These are phyloP conservation scores for Piprites chloris DNA, from an alignment of 2,113 vertebrate genomes.

Conservation along the genomic window DNA sequence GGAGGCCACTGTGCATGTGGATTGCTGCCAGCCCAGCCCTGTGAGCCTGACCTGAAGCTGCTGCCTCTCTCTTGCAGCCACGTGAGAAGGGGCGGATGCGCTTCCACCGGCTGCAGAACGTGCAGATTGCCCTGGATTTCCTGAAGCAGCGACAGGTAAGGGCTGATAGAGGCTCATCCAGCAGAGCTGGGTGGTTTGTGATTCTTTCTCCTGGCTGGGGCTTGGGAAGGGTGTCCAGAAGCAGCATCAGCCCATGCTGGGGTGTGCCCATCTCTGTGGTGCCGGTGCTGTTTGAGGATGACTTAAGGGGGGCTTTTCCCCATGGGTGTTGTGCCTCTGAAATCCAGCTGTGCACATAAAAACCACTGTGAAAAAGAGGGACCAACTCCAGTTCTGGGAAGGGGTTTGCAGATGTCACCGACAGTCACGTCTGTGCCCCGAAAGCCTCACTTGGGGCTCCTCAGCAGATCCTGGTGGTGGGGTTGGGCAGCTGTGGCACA, in stretches of 20 bases:
- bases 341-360: neutral
- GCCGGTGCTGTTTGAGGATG: neutral
- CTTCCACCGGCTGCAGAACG: slow-evolving; percentile 83
- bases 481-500: rapidly evolving
- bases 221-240: rapidly evolving
- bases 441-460: neutral
- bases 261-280: rapidly evolving
- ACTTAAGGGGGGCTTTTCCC: neutral
- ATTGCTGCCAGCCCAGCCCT: neutral
- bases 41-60: neutral
- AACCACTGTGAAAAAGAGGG: neutral
- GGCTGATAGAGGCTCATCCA: neutral
- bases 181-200: neutral
- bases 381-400: neutral
- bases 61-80: slow-evolving; percentile 65
- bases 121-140: slow-evolving; percentile 84
- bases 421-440: rapidly evolving
- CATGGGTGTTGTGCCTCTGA: neutral
- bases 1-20: neutral
- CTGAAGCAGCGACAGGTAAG: slow-evolving; percentile 81
- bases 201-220: neutral
- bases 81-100: slow-evolving; percentile 84
- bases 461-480: rapidly evolving
- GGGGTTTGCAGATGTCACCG: neutral
- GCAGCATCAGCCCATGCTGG: neutral